Conservation (phyloP, 2,113 vertebrate species). For the Pachyramphus minor region DNA sequence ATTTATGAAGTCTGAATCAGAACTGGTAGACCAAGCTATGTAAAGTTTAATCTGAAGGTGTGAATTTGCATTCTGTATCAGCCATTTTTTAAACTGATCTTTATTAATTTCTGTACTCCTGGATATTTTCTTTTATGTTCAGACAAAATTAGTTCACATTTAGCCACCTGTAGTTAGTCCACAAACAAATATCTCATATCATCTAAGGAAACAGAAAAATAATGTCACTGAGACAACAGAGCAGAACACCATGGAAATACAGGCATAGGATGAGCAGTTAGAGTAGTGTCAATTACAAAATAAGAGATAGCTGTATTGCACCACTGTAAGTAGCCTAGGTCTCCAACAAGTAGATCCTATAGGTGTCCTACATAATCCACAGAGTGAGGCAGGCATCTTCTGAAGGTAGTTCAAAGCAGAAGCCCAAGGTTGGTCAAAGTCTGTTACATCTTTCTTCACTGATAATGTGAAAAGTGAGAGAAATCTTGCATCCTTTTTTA, state of each 20-base stretch:
- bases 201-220: not conserved
- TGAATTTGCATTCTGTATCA: not conserved
- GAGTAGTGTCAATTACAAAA: not conserved
- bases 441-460: not conserved
- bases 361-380: not conserved
- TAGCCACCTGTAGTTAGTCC: not conserved
- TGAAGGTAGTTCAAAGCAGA: not conserved
- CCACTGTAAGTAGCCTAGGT: not conserved
- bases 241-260: not conserved
- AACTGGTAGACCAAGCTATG: slow-evolving; percentile 37
- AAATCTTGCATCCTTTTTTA: not conserved
- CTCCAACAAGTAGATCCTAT: not conserved
- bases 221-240: not conserved
- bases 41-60: not conserved
- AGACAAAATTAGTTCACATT: not conserved
- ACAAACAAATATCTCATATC: not conserved
- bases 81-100: not conserved
- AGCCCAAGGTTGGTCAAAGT: not conserved
- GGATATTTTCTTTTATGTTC: not conserved
- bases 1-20: slow-evolving; percentile 28
- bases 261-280: not conserved
- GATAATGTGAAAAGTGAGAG: not conserved
- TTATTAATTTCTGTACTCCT: not conserved
- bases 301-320: not conserved
- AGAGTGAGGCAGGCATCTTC: not conserved